phyloP scores from a whole-genome alignment of 2,113 vertebrate genomes.

The Phylloscopus trochilus region DNA sequence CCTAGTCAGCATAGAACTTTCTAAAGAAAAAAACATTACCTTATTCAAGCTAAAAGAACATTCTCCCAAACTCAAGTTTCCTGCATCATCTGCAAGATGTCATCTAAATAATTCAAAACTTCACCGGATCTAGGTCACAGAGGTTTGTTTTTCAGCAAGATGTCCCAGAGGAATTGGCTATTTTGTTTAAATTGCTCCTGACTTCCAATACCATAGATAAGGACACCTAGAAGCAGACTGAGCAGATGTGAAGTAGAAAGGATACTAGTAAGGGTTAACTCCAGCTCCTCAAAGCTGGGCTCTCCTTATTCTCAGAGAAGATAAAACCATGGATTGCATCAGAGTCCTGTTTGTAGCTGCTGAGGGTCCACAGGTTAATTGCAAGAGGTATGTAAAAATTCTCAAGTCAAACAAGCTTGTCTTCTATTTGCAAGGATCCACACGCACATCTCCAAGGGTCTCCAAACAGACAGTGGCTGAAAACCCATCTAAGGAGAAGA shows the following conservation, averaged over 20 bases:
- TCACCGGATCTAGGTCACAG: neutral
- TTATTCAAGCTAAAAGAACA: neutral
- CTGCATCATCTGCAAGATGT: neutral
- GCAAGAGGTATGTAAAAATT: neutral
- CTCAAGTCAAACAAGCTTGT: neutral
- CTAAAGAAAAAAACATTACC: neutral
- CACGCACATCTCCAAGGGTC: neutral
- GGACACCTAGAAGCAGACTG: neutral
- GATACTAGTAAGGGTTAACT: neutral
- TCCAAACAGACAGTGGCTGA: neutral
- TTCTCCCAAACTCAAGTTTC: neutral
- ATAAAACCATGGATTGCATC: neutral
- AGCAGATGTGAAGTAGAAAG: neutral
- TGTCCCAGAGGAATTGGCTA: neutral
- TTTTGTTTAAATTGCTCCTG: neutral
- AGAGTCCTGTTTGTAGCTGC: accelerated
- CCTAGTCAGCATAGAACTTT: neutral
- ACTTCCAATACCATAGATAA: neutral
- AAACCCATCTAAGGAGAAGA: neutral
- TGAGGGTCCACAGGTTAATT: neutral
- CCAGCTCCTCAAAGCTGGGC: neutral
- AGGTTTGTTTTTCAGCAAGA: neutral
- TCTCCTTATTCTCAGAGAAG: neutral
- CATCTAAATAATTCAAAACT: constrained; percentile 16
- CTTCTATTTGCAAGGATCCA: neutral